These are phyloP conservation scores for Elephantulus edwardii DNA, from an alignment of 2,113 vertebrate species.

Conservation along the genomic window DNA sequence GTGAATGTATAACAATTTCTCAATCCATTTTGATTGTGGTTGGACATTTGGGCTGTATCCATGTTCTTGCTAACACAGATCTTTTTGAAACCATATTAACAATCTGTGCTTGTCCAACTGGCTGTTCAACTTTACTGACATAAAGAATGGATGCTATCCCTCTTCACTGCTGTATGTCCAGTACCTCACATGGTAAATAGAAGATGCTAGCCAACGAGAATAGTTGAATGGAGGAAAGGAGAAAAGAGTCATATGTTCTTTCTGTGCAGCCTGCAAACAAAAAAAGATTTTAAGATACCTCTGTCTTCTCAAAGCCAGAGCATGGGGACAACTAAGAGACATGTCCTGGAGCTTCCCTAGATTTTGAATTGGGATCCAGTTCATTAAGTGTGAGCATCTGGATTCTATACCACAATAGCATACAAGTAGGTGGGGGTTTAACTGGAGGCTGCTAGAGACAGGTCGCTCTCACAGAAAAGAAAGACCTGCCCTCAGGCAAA, in stretches of 20 bases:
- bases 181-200: not conserved
- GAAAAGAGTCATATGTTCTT: not conserved
- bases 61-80: too few species aligned
- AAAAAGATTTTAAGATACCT: not conserved
- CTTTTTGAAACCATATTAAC: slow-evolving; percentile 1
- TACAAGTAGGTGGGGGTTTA: not conserved
- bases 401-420: not conserved
- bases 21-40: too few species aligned
- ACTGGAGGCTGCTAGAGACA: not conserved
- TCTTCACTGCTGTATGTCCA: not conserved
- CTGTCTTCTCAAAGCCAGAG: not conserved
- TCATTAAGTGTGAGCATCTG: not conserved
- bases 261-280: not conserved
- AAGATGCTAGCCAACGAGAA: not conserved
- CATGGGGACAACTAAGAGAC: not conserved
- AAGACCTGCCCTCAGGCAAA: not conserved
- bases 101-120: not conserved
- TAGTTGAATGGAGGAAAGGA: not conserved
- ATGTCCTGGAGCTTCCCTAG: not conserved
- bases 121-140: not conserved
- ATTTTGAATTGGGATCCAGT: not conserved
- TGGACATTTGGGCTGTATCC: too few species aligned
- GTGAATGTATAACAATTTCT: too few species aligned
- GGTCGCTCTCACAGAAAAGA: not conserved
- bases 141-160: not conserved